Percentiles rank a stretch among this genome's conserved stretches.
These are phyloP conservation scores for Ips nitidus DNA, from an alignment of 1,140 invertebrate genomes.

Conservation along the genomic window DNA sequence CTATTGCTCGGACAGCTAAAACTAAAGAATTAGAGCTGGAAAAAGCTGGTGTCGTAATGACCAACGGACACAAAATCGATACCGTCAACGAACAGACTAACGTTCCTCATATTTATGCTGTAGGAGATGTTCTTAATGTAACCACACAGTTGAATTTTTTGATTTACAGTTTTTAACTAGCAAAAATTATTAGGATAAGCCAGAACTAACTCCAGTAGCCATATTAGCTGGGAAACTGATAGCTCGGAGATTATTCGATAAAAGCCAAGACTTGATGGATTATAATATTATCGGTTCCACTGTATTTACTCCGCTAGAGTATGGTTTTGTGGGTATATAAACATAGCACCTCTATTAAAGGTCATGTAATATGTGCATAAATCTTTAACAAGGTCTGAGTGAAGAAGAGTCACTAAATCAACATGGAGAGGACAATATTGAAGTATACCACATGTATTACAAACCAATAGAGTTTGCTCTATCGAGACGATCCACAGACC, in stretches of 20 bases:
- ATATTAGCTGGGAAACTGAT: conserved; percentile 90
- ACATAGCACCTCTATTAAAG: neutral
- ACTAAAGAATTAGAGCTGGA: conserved; percentile 70
- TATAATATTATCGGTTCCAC: conserved; percentile 94
- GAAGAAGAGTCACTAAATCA: conserved; percentile 81
- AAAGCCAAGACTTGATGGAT: conserved; percentile 69
- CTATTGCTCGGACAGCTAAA: conserved; percentile 74
- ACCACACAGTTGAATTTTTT: conserved; percentile 34
- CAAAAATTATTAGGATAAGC: conserved; percentile 60
- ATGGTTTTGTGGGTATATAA: conserved; percentile 81
- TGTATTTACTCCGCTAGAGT: conserved; percentile 96
- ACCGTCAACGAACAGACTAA: conserved; percentile 77
- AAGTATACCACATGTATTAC: conserved; percentile 92
- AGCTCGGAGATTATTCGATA: conserved; percentile 71
- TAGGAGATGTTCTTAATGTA: conserved; percentile 89
- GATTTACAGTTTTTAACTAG: neutral
- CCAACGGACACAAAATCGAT: conserved; percentile 66
- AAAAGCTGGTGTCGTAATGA: conserved; percentile 65
- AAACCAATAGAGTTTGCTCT: conserved; percentile 95
- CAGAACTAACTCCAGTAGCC: conserved; percentile 97
- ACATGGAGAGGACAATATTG: conserved; percentile 69
- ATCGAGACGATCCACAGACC: conserved; percentile 63
- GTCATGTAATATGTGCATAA: neutral
- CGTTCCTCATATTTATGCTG: conserved; percentile 84
- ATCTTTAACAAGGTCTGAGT: conserved; percentile 57